These are phyloP conservation scores for Pterostichus madidus DNA, from an alignment of 2,888 invertebrate genomes.

Conservation along the genomic window DNA sequence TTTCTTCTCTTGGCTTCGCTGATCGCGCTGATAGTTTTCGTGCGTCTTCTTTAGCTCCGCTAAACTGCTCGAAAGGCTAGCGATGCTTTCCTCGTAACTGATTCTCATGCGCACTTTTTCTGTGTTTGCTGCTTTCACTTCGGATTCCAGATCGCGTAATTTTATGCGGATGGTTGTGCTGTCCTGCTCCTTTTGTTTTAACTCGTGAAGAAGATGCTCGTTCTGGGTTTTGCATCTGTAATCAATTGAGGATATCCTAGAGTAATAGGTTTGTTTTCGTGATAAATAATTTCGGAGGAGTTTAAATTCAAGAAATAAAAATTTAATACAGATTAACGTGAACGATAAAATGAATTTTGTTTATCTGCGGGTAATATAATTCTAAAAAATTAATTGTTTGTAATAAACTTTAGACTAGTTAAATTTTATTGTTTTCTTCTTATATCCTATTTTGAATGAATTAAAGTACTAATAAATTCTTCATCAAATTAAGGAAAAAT, in stretches of 20 bases:
- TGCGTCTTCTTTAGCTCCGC: conserved; percentile 20
- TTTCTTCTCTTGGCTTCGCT: conserved; percentile 56
- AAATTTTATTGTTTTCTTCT: too few species aligned
- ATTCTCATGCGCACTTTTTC: conserved; percentile 18
- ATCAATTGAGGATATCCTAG: neutral
- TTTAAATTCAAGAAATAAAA: neutral
- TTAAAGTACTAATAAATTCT: too few species aligned
- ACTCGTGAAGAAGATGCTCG: neutral
- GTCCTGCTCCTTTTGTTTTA: conserved; percentile 30
- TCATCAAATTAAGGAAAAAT: too few species aligned
- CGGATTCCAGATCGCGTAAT: conserved; percentile 14
- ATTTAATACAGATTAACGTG: too few species aligned
- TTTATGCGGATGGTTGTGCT: neutral
- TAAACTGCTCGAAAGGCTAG: neutral
- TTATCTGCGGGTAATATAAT: too few species aligned
- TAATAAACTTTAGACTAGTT: too few species aligned
- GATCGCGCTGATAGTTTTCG: conserved; percentile 43
- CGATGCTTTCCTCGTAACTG: conserved; percentile 40
- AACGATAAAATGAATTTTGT: too few species aligned
- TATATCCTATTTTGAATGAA: too few species aligned
- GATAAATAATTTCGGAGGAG: neutral
- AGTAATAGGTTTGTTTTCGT: conserved; percentile 14
- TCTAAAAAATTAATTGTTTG: too few species aligned
- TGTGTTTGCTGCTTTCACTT: neutral
- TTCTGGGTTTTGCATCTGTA: conserved; percentile 33